phyloP scores from a whole-genome alignment of 2,888 invertebrate genomes.

The Acleris laterana region DNA sequence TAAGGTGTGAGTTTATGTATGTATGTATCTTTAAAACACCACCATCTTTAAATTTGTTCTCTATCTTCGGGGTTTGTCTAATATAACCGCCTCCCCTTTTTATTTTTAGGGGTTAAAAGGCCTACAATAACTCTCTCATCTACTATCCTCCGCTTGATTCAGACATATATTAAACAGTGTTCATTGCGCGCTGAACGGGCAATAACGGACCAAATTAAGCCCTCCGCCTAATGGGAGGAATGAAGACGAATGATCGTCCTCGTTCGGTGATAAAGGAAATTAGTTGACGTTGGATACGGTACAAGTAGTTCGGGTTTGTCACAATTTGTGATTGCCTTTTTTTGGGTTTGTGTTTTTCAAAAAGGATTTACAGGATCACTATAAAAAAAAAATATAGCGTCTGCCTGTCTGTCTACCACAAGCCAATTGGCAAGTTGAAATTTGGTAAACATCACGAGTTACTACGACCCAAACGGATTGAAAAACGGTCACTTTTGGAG shows the following conservation, averaged over 20 bases:
- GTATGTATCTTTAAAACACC: too few relatives aligned
- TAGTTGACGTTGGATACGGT: conserved; percentile 46
- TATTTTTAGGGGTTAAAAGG: not conserved
- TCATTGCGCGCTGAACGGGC: conserved; percentile 40
- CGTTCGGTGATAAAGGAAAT: conserved; percentile 53
- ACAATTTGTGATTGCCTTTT: not conserved
- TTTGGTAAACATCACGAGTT: too few relatives aligned
- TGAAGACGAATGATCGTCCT: conserved; percentile 53
- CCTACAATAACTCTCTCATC: not conserved
- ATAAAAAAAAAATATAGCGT: too few relatives aligned
- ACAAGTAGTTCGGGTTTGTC: conserved; percentile 6
- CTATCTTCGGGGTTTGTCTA: too few relatives aligned
- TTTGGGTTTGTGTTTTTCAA: not conserved
- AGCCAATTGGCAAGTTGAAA: too few relatives aligned
- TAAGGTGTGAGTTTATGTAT: too few relatives aligned
- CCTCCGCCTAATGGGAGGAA: conserved; percentile 48
- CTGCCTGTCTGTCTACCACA: too few relatives aligned
- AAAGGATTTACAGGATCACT: not conserved
- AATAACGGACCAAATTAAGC: conserved; percentile 42
- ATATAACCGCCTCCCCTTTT: too few relatives aligned
- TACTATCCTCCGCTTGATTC: conserved; percentile 8
- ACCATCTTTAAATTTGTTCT: too few relatives aligned
- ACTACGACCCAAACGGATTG: too few relatives aligned
- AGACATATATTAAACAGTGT: conserved; percentile 38
- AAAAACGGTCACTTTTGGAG: too few relatives aligned